Evolutionary conservation across 2,113 vertebrate genomes (phyloP), one percentile per base, ranked within the genome.

Genomic region (Clarias magur): DNA sequence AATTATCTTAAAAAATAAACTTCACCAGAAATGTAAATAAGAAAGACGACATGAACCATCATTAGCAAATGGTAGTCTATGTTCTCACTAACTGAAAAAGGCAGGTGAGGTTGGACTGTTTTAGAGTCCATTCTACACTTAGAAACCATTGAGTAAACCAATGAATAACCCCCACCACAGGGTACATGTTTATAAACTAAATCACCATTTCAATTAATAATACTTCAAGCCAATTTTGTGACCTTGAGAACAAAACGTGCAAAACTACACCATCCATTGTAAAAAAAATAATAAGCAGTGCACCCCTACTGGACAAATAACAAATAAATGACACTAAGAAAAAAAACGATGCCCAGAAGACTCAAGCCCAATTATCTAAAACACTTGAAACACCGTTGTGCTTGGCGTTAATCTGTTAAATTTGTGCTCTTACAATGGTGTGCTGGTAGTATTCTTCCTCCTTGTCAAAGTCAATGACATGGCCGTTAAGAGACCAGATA

Each of bases 401-500:
- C 11, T n/a, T 75, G 72, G 13, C 13, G 27, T 57, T 59, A 38
- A 38, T 78, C 30, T 34, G n/a, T 54, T 54, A 27, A 4, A 19
- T 57, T 10, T 19, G 60, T 25, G 4, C 54, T 70, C 96, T 97
- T 94, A 99, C 98, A 94, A 95, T 95, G 63, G 92, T 93, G 85
- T 96, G 95, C 90, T 97, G 95, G 88, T 97, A 98, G 89, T 98
- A 96, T 10, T 94, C 94, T 0, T 94, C 92, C 4, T 98, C 95
- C 90, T 93, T 96, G 92, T 97, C 96, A 78, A 97, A 95, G 92
- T 99, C 97, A 68, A 99, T 96, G 89, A 95, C 93, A 38, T 95
- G 96, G 85, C 95, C 96, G 67, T 98, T 97, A 83, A 98, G 93
- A 85, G 97, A 96, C 98, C 98, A 99, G 89, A 98, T 95, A 90